phyloP scores from a whole-genome alignment of 2,888 invertebrate species.

The Stenurella melanura region DNA sequence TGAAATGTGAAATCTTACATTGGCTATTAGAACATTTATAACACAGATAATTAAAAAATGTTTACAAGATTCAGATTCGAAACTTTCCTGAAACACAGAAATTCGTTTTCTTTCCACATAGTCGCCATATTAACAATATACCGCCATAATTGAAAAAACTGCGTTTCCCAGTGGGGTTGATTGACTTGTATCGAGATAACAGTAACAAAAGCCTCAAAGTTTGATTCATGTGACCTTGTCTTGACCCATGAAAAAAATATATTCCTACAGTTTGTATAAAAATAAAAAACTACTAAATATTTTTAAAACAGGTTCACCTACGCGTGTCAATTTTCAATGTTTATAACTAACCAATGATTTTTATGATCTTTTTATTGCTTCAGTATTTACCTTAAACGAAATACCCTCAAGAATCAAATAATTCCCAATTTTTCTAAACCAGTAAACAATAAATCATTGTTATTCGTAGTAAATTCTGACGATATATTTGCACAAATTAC shows the following conservation, averaged over 20 bases:
- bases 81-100: too few species aligned
- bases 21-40: too few species aligned
- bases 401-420: neutral
- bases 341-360: neutral
- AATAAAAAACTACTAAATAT: neutral
- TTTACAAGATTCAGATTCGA: too few species aligned
- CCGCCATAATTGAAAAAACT: too few species aligned
- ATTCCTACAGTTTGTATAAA: neutral
- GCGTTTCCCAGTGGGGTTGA: neutral
- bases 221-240: neutral
- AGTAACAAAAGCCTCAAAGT: neutral
- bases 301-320: neutral
- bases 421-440: neutral
- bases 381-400: neutral
- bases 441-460: neutral
- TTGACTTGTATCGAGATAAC: neutral
- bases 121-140: too few species aligned
- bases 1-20: too few species aligned
- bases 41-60: too few species aligned
- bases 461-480: neutral
- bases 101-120: too few species aligned
- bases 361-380: neutral
- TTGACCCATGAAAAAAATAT: neutral
- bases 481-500: neutral
- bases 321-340: neutral